These are phyloP conservation scores for Gadus chalcogrammus DNA, from an alignment of 2,113 vertebrate genomes.

Conservation along the genomic window DNA sequence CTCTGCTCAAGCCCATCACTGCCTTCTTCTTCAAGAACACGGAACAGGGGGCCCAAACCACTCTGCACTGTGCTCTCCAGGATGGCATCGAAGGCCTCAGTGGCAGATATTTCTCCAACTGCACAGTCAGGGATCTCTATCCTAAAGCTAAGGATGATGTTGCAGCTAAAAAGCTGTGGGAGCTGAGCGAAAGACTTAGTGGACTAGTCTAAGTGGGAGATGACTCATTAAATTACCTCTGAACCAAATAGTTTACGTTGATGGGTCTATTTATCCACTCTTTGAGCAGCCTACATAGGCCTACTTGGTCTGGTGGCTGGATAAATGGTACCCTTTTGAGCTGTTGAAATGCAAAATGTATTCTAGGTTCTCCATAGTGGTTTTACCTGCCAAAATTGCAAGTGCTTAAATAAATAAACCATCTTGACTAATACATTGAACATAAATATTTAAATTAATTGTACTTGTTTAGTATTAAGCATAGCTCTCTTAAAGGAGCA, in stretches of 20 bases:
- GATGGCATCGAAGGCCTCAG: constrained; percentile 55
- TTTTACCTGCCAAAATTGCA: too few relatives aligned
- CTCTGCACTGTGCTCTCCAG: constrained; percentile 74
- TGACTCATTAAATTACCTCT: background rate
- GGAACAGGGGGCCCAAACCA: constrained; percentile 66
- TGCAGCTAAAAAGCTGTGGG: constrained; percentile 64
- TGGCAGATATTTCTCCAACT: constrained; percentile 61
- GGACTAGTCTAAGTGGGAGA: constrained; percentile 27
- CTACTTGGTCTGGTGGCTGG: too few relatives aligned
- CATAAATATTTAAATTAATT: too few relatives aligned
- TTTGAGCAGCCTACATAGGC: too few relatives aligned
- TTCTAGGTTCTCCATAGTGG: too few relatives aligned
- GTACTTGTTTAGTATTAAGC: too few relatives aligned
- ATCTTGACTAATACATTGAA: too few relatives aligned
- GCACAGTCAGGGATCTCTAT: constrained; percentile 36
- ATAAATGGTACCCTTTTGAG: too few relatives aligned
- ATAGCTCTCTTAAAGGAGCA: too few relatives aligned
- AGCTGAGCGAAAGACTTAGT: constrained; percentile 58
- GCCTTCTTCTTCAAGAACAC: constrained; percentile 68
- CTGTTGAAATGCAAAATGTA: too few relatives aligned
- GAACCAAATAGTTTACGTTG: background rate
- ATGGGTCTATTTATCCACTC: too few relatives aligned
- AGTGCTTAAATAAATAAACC: too few relatives aligned
- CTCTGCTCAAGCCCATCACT: constrained; percentile 54
- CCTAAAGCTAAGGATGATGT: constrained; percentile 49